Evolutionary conservation across 2,888 invertebrate species (phyloP).

Genomic region (Dorcus hopei): DNA sequence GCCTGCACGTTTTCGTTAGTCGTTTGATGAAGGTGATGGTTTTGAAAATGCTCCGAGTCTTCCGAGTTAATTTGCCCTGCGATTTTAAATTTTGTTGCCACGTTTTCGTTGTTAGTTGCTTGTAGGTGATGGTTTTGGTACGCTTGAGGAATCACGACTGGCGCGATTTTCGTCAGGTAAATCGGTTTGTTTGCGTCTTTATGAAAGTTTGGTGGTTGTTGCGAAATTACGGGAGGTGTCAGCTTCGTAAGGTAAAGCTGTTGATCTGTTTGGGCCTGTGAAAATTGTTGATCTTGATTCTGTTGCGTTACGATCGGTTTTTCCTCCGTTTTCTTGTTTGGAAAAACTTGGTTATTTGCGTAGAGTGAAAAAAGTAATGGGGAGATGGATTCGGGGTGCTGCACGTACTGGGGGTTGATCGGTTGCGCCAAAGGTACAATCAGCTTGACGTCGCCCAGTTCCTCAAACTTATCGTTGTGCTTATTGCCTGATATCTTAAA

Average conservation of each 20-base stretch:
- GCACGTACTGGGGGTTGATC: slow-evolving; percentile 17
- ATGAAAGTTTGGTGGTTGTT: too few relatives aligned
- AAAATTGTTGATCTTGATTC: not conserved
- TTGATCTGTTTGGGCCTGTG: too few relatives aligned
- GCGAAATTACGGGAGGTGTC: too few relatives aligned
- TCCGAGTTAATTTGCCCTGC: slow-evolving; percentile 9
- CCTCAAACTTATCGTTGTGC: not conserved
- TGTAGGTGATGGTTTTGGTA: not conserved
- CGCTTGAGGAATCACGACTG: too few relatives aligned
- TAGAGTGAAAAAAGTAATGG: not conserved
- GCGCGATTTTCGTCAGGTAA: too few relatives aligned
- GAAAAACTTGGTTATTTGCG: not conserved
- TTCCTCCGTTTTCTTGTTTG: not conserved
- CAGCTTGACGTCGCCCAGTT: not conserved
- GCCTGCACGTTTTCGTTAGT: not conserved
- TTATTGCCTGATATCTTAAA: slow-evolving; percentile 4
- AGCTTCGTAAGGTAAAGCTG: too few relatives aligned
- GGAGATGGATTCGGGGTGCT: not conserved
- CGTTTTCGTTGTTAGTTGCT: not conserved
- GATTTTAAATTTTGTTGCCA: slow-evolving; percentile 8
- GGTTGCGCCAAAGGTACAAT: slow-evolving; percentile 15
- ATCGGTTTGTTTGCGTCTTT: too few relatives aligned
- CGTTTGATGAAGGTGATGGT: not conserved
- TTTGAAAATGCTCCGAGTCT: not conserved
- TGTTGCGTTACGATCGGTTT: not conserved